These are phyloP conservation scores for Oreochromis grahami DNA, from an alignment of 2,797 vertebrate genomes.

Conservation along the genomic window DNA sequence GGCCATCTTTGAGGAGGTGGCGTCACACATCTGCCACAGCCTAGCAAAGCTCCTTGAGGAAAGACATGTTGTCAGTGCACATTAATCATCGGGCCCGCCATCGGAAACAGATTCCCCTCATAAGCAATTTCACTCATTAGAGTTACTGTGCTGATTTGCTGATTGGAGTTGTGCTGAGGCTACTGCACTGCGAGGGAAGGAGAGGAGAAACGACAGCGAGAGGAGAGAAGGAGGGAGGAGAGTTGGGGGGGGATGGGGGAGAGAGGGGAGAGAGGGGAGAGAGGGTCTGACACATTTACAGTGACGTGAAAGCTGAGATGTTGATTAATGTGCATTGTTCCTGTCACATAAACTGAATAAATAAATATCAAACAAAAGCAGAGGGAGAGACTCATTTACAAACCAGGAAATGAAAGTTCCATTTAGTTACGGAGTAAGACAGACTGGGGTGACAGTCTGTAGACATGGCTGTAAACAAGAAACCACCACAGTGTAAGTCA, in stretches of 20 bases:
- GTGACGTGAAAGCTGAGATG: conserved; percentile 68
- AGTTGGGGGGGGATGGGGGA: accelerated
- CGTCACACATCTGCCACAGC: conserved; percentile 67
- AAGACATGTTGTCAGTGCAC: conserved; percentile 75
- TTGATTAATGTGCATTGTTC: conserved; percentile 71
- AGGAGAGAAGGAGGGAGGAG: background rate
- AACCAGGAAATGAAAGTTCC: conserved; percentile 68
- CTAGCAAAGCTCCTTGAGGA: conserved; percentile 71
- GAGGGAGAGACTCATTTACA: conserved; percentile 55
- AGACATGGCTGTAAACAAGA: conserved; percentile 50
- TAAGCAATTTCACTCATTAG: conserved; percentile 79
- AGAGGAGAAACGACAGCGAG: conserved; percentile 31
- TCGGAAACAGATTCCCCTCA: conserved; percentile 77
- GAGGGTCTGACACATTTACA: conserved; percentile 57
- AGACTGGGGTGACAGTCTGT: conserved; percentile 43
- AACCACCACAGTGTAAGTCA: conserved; percentile 30
- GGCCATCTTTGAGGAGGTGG: conserved; percentile 59
- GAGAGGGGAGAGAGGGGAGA: accelerated
- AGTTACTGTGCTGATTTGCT: conserved; percentile 65
- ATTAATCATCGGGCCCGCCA: conserved; percentile 72
- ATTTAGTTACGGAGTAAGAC: conserved; percentile 51
- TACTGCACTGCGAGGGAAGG: conserved; percentile 41
- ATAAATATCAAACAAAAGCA: conserved; percentile 68
- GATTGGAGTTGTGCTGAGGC: conserved; percentile 59
- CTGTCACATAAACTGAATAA: conserved; percentile 69